Base-by-base conservation (phyloP, 2,113 vertebrate species). In the Takifugu bimaculatus region DNA sequence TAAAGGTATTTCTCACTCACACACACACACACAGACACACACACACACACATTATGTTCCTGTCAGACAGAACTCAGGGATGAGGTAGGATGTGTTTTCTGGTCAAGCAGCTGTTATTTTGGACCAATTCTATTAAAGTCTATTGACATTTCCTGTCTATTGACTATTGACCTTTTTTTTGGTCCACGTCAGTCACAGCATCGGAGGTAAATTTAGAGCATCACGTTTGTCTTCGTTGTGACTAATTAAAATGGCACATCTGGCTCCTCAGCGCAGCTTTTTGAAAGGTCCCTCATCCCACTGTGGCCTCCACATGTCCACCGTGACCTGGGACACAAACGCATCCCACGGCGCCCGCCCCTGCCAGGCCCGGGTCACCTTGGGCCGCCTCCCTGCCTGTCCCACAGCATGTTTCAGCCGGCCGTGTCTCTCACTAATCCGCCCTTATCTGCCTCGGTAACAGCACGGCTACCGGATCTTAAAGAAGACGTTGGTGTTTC, bases 391-490 rank as follows among this genome's bases (percentile, higher is more conserved):
- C 45, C 45, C 14, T 68, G 72, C 80, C 82, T 88, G 86, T 86
- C 81, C 60, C 73, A 81, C 78, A 87, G 79, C 79, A 74, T 88
- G 85, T 86, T 87, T 84, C 79, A 75, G 87, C 84, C 86, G 82
- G 83, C 78, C 84, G 85, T 77, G 48, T 73, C 73, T 82, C 77
- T 78, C 75, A 78, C 83, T 88, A 87, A 86, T 87, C 84, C 84
- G 60, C 80, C 72, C 79, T 88, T 85, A 88, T 85, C 87, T 87
- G 73, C 73, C 76, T 70, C 68, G 49, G 79, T 72, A 72, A 86
- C 83, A 82, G 80, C 81, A 79, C 78, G 84, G 83, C 84, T 83
- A 85, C 74, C 81, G 73, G 63, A 85, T 88, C 80, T 85, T 85
- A 87, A 87, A 86, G 79, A 85, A 86, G 77, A 83, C 81, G 74